These are phyloP conservation scores for Popillia japonica DNA, from an alignment of 1,140 invertebrate genomes.

Conservation along the genomic window DNA sequence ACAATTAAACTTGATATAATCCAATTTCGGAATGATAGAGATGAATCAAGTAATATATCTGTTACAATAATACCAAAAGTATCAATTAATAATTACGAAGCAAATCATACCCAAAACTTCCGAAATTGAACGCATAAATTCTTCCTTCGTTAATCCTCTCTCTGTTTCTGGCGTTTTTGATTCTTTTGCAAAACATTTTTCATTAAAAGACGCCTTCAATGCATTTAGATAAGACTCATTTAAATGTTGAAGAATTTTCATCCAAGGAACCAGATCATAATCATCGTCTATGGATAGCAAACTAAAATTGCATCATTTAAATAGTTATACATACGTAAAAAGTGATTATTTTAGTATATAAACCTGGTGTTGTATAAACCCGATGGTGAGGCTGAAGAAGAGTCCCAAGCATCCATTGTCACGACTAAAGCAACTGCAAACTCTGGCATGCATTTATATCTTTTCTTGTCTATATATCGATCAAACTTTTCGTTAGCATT, in stretches of 20 bases:
- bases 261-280: constrained; percentile 42
- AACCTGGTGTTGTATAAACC: constrained; percentile 17
- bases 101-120: constrained; percentile 45
- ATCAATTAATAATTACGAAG: background rate
- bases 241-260: constrained; percentile 45
- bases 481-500: background rate
- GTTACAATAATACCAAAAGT: background rate
- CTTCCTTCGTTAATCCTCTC: constrained; percentile 46
- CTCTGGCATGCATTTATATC: background rate
- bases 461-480: background rate
- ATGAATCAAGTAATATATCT: too few species aligned
- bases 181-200: constrained; percentile 43
- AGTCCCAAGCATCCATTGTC: background rate
- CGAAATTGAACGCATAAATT: constrained; percentile 49
- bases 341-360: background rate
- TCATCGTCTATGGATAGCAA: constrained; percentile 44
- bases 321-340: background rate
- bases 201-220: constrained; percentile 39
- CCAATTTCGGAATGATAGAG: too few species aligned
- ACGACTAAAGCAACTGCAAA: background rate
- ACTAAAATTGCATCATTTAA: constrained; percentile 34
- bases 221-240: constrained; percentile 41
- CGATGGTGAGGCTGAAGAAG: background rate
- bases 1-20: too few species aligned
- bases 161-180: background rate